These are phyloP conservation scores for Sternotherus odoratus DNA, from an alignment of 2,797 vertebrate species.

Conservation along the genomic window DNA sequence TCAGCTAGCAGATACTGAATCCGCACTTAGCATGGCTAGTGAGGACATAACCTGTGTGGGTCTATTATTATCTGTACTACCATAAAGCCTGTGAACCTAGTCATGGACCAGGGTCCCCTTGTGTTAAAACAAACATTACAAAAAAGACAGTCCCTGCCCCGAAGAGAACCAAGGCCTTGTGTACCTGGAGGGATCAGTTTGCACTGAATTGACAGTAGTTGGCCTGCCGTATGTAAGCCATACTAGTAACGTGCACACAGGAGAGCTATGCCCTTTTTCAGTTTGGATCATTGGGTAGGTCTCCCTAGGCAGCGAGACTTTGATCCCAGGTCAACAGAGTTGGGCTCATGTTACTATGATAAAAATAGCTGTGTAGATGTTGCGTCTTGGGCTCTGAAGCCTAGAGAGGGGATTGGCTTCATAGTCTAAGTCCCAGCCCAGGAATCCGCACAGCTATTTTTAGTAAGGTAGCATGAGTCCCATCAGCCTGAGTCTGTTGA, in stretches of 20 bases:
- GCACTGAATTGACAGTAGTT: not conserved
- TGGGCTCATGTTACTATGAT: not conserved
- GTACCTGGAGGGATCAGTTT: not conserved
- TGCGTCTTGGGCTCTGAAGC: not conserved
- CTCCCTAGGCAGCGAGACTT: too few species aligned
- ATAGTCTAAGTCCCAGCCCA: not conserved
- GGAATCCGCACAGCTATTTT: not conserved
- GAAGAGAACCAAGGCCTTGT: not conserved
- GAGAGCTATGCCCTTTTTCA: too few species aligned
- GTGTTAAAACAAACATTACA: not conserved
- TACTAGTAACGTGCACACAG: not conserved
- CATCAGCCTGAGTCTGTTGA: not conserved
- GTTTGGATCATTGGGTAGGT: too few species aligned
- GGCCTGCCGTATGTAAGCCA: not conserved
- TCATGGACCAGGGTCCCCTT: not conserved
- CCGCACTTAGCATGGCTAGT: not conserved
- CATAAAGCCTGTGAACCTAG: not conserved
- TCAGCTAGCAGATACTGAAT: not conserved
- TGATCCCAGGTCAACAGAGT: not conserved
- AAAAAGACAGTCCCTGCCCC: not conserved
- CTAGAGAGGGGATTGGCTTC: not conserved
- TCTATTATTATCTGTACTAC: not conserved
- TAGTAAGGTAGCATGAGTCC: not conserved
- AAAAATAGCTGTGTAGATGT: not conserved
- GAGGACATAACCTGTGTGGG: fast-evolving